Base-by-base conservation (phyloP, 2,113 vertebrate species). In the Odocoileus hemionus region DNA sequence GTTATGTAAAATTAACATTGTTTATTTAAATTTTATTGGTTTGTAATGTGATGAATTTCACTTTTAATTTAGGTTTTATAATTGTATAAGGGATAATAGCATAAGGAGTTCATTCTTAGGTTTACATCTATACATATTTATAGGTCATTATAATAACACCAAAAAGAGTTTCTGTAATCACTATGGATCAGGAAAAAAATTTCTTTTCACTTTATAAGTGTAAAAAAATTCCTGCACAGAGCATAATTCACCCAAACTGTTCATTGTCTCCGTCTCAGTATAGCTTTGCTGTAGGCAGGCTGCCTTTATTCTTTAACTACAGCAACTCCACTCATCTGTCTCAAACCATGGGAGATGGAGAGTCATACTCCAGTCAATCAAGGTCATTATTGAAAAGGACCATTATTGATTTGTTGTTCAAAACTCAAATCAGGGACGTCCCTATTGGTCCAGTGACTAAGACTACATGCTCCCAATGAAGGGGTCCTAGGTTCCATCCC, bases 111-210 rank as follows among this genome's bases (percentile, higher is more conserved):
- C 39, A 85, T 90, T n/a, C 55, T 36, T 95, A n/a, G 28, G 57
- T 95, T 89, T 97, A 76, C 14, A 58, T 76, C 55, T 78, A 43
- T 80, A 23, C 28, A 52, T 80, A 85, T n/a, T 79, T 80, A 93
- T 28, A 91, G 12, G 28, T 17, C 55, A 54, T 58, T 82, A 74
- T 90, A 87, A 78, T 87, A 90, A 60, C 58, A 76, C 89, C n/a
- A 57, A 85, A 85, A 87, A 70, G 67, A 97, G 30, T 94, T 96
- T 93, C 28, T 95, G 58, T 95, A 47, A 86, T 61, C 25, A 67
- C 17, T 57, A 21, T 91, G 39, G n/a, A 54, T 70, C 78, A 97
- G 16, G 33, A 55, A 86, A 90, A 36, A 54, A 30, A 76, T 26
- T 33, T 92, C 43, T 39, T 47, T 91, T 88, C 70, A 17, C 67